Conservation (phyloP, 2,888 invertebrate genomes). For the Pterostichus madidus region DNA sequence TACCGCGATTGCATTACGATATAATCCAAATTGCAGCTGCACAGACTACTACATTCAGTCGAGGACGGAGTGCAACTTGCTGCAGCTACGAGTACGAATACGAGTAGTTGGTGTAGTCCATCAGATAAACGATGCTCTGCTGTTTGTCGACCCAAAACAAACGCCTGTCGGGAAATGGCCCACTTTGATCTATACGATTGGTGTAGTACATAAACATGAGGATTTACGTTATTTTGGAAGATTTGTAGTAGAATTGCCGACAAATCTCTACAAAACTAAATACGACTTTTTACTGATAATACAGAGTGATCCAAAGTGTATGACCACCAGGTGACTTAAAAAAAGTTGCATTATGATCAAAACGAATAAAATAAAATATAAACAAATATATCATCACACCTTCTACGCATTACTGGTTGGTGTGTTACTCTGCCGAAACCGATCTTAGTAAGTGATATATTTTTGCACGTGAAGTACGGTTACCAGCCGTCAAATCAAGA, state of each 20-base stretch:
- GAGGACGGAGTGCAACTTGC: slow-evolving; percentile 17
- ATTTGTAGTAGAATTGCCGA: slow-evolving; percentile 4
- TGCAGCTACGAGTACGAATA: neutral
- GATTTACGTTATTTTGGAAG: slow-evolving; percentile 32
- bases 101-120: slow-evolving; percentile 4
- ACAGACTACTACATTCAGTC: slow-evolving; percentile 35
- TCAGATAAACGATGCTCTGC: slow-evolving; percentile 45
- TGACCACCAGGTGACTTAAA: too few species aligned
- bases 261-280: too few species aligned
- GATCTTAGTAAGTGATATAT: too few species aligned
- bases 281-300: too few species aligned
- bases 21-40: slow-evolving; percentile 60
- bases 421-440: too few species aligned
- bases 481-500: too few species aligned
- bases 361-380: too few species aligned
- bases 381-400: too few species aligned
- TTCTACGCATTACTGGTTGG: too few species aligned
- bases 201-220: slow-evolving; percentile 47
- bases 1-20: slow-evolving; percentile 61
- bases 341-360: too few species aligned
- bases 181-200: slow-evolving; percentile 53
- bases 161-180: slow-evolving; percentile 47
- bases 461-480: too few species aligned
- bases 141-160: slow-evolving; percentile 52
- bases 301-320: too few species aligned